phyloP scores from a whole-genome alignment of 2,113 vertebrate genomes.

The Tupaia tana region DNA sequence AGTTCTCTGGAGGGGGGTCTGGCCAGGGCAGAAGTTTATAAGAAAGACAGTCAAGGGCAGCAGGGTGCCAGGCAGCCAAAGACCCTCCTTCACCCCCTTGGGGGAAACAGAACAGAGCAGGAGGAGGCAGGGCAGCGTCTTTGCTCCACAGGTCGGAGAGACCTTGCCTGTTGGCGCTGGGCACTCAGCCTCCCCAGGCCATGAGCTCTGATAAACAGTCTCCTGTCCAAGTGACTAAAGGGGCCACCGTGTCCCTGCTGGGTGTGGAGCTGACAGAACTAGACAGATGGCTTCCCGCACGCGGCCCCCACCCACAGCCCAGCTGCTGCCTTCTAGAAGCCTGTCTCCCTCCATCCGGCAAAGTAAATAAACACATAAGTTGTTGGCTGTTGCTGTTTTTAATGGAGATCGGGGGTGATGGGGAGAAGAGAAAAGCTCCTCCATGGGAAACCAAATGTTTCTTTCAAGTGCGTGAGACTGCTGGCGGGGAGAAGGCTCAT shows the following conservation, averaged over 20 bases:
- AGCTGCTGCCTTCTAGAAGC: not conserved
- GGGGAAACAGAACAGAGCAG: not conserved
- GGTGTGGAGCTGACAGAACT: not conserved
- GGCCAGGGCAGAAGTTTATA: not conserved
- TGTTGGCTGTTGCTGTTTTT: not conserved
- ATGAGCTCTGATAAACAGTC: not conserved
- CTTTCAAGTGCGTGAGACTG: not conserved
- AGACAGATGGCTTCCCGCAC: conserved; percentile 54
- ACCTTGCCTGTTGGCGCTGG: not conserved
- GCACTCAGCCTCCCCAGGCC: not conserved
- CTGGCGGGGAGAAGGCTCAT: fast-evolving
- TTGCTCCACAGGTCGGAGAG: fast-evolving
- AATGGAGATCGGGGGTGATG: not conserved
- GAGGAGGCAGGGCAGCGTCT: not conserved
- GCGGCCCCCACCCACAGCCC: not conserved
- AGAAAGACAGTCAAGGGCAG: not conserved
- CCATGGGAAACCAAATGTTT: fast-evolving
- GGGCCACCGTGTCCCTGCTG: not conserved
- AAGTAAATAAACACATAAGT: conserved; percentile 64
- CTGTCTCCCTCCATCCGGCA: not conserved
- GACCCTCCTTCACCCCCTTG: fast-evolving
- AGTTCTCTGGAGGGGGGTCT: not conserved
- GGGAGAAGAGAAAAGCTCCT: not conserved
- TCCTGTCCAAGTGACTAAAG: not conserved
- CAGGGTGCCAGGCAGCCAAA: not conserved